phyloP scores from a whole-genome alignment of 2,888 invertebrate genomes.

The Agrochola litura region DNA sequence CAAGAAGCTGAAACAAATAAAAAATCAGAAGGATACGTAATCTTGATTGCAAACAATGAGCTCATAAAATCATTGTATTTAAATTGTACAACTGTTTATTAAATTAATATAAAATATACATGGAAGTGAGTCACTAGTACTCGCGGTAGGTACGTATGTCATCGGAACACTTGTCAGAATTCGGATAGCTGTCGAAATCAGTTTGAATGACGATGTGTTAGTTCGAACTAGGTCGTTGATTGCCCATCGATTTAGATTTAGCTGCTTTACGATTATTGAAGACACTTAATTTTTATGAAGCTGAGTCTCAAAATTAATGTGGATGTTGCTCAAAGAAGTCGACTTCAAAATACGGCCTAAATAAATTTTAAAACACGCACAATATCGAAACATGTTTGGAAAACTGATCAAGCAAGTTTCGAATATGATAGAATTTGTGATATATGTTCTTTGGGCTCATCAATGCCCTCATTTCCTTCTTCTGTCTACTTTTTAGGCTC shows the following conservation, averaged over 20 bases:
- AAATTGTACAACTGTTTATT: conserved; percentile 44
- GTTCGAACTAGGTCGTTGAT: conserved; percentile 56
- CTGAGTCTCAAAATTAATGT: conserved; percentile 37
- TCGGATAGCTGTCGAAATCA: conserved; percentile 31
- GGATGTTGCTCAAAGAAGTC: conserved; percentile 35
- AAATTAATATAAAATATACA: conserved; percentile 39
- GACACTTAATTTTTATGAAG: conserved; percentile 40
- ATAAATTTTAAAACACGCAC: conserved; percentile 33
- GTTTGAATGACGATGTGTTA: conserved; percentile 23
- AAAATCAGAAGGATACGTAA: conserved; percentile 13
- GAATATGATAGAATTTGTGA: conserved; percentile 27
- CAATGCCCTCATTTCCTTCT: conserved; percentile 21
- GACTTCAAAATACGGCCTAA: conserved; percentile 32
- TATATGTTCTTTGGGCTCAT: neutral
- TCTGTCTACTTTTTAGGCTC: neutral
- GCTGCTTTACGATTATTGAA: conserved; percentile 50
- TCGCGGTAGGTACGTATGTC: conserved; percentile 19
- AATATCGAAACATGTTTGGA: conserved; percentile 40
- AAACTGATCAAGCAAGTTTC: conserved; percentile 31
- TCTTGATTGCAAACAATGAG: conserved; percentile 50
- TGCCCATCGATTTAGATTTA: conserved; percentile 38
- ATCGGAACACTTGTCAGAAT: conserved; percentile 32
- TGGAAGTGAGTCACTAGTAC: conserved; percentile 49
- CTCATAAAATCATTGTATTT: conserved; percentile 48
- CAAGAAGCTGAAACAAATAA: conserved; percentile 10